Conservation (phyloP, 2,797 vertebrate species). For the Pseudomugil gertrudae region DNA sequence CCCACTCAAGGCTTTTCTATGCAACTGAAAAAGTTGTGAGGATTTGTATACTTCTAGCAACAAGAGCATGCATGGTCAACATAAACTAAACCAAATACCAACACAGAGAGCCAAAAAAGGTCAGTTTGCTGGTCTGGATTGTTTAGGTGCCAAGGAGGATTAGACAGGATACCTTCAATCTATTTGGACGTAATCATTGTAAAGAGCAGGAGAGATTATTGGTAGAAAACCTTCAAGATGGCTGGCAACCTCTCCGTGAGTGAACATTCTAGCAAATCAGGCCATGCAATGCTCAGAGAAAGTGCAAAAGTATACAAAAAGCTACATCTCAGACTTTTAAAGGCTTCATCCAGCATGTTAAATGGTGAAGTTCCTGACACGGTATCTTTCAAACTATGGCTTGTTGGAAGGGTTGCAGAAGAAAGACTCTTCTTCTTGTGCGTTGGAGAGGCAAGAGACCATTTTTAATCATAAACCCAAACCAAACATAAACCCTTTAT, state of each 20-base stretch:
- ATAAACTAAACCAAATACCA: background rate
- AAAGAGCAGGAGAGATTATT: too few relatives aligned
- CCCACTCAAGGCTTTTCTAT: constrained; percentile 1
- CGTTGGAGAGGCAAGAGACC: too few relatives aligned
- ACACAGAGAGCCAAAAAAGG: background rate
- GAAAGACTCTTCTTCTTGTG: too few relatives aligned
- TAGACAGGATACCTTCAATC: too few relatives aligned
- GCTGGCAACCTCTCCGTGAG: background rate
- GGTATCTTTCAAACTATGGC: too few relatives aligned
- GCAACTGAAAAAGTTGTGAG: background rate
- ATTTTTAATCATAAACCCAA: too few relatives aligned
- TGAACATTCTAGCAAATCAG: background rate
- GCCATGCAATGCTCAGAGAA: background rate
- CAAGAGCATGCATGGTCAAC: background rate
- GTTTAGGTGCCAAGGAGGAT: background rate
- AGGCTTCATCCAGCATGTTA: background rate
- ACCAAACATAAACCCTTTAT: too few relatives aligned
- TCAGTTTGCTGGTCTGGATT: background rate
- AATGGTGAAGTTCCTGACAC: background rate
- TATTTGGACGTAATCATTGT: too few relatives aligned
- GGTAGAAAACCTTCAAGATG: background rate
- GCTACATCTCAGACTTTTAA: background rate
- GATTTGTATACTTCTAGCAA: constrained; percentile 3
- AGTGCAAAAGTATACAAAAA: background rate
- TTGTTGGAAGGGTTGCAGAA: too few relatives aligned